phyloP scores from a whole-genome alignment of 2,113 vertebrate genomes.

The Jacana jacana region DNA sequence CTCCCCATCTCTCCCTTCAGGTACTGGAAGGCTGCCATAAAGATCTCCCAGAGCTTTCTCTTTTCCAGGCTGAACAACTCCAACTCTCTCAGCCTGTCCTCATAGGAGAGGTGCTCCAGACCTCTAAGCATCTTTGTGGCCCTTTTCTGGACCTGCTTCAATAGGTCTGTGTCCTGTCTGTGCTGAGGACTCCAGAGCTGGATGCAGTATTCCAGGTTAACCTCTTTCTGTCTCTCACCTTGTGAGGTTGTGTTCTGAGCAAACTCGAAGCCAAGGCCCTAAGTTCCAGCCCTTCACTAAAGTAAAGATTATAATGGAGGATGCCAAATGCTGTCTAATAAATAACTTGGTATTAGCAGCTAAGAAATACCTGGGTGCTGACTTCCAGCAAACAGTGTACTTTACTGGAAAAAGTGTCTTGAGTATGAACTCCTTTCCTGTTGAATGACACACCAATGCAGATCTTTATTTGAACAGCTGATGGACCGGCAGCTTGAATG shows the following conservation, averaged over 20 bases:
- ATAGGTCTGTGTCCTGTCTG: too few species aligned
- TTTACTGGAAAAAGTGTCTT: neutral
- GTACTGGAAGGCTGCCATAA: too few species aligned
- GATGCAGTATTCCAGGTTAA: neutral
- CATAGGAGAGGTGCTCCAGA: too few species aligned
- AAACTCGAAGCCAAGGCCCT: neutral
- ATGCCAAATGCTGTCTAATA: neutral
- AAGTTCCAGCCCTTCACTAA: neutral
- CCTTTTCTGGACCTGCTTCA: too few species aligned
- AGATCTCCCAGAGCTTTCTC: too few species aligned
- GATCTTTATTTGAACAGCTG: constrained; percentile 11
- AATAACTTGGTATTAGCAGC: neutral
- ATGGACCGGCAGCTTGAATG: neutral
- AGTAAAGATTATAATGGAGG: neutral
- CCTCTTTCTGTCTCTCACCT: neutral
- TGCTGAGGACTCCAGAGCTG: too few species aligned
- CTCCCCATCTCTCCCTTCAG: too few species aligned
- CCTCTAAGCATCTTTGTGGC: too few species aligned
- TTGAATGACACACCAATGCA: neutral
- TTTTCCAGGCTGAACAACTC: too few species aligned
- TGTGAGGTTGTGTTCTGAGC: too few species aligned
- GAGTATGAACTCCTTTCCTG: neutral
- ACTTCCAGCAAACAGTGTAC: neutral
- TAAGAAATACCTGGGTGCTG: neutral
- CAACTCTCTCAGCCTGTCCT: too few species aligned